These are phyloP conservation scores for Patiria miniata DNA, from an alignment of 35 echinoderm and acorn worm species.

Conservation along the genomic window DNA sequence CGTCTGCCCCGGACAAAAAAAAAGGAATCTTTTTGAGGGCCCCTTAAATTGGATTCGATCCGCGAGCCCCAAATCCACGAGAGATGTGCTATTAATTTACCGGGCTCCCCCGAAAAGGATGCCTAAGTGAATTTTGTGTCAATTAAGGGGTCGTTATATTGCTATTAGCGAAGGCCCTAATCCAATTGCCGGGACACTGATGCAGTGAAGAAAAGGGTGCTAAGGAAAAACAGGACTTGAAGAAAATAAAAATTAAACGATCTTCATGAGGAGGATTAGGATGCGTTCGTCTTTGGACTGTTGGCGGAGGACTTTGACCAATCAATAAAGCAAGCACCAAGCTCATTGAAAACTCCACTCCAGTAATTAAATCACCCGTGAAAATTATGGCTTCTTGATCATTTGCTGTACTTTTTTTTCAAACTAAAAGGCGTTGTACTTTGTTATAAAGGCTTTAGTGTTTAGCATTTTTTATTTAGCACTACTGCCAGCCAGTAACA, in stretches of 20 bases:
- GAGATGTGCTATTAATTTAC: constrained; percentile 31
- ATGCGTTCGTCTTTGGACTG: too few species aligned
- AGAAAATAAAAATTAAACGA: too few species aligned
- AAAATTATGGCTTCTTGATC: too few species aligned
- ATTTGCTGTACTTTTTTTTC: too few species aligned
- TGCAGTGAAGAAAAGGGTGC: neutral
- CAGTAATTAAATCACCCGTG: too few species aligned
- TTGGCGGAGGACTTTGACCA: constrained; percentile 14
- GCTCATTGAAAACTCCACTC: too few species aligned
- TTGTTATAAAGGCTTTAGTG: too few species aligned
- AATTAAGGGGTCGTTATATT: constrained; percentile 39
- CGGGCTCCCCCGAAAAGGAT: constrained; percentile 7
- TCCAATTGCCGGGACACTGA: constrained; percentile 25
- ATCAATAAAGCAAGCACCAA: neutral
- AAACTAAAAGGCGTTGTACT: too few species aligned
- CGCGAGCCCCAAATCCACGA: neutral
- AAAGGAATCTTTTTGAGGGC: neutral
- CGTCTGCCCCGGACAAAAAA: too few species aligned
- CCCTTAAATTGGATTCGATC: constrained; percentile 31
- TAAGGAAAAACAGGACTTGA: neutral
- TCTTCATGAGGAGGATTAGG: too few species aligned
- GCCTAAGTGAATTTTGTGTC: constrained; percentile 44
- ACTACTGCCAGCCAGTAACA: too few species aligned
- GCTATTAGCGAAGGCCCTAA: constrained; percentile 26
- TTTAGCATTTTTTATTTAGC: too few species aligned